Percentiles rank a stretch among this genome's conserved stretches.
These are phyloP conservation scores for Trichopria drosophilae DNA, from an alignment of 2,888 invertebrate species.

Conservation along the genomic window DNA sequence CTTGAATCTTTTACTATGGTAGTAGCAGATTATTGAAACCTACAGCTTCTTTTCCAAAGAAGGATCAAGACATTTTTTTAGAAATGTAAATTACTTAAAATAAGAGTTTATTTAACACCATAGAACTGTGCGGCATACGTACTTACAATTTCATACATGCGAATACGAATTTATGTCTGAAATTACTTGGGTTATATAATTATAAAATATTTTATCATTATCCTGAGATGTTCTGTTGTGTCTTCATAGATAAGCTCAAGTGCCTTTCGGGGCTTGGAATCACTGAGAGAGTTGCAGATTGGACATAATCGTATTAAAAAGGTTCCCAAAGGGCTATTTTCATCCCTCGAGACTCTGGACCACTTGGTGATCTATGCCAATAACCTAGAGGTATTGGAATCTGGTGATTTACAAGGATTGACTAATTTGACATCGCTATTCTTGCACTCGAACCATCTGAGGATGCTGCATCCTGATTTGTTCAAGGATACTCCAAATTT, in stretches of 20 bases:
- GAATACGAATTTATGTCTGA: background rate
- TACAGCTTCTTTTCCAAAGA: too few species aligned
- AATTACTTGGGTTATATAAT: background rate
- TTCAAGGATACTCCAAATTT: constrained; percentile 69
- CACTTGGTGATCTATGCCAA: constrained; percentile 72
- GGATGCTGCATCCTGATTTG: constrained; percentile 66
- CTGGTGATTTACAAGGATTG: constrained; percentile 67
- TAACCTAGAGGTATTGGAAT: constrained; percentile 66
- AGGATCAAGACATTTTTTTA: too few species aligned
- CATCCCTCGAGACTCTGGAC: constrained; percentile 64
- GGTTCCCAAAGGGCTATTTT: constrained; percentile 65
- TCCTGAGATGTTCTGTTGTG: too few species aligned
- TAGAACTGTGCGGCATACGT: background rate
- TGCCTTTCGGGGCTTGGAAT: constrained; percentile 43
- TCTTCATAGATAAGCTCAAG: constrained; percentile 44
- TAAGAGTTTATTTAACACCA: background rate
- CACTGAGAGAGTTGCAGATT: constrained; percentile 68
- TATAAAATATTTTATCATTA: too few species aligned
- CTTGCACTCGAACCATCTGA: constrained; percentile 72
- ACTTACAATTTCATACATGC: background rate
- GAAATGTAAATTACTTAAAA: too few species aligned
- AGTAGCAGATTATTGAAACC: too few species aligned
- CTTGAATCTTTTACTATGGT: too few species aligned
- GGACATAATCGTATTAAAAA: constrained; percentile 68
- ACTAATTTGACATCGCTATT: constrained; percentile 68